These are phyloP conservation scores for Montipora efflorescens DNA, from an alignment of 64 coral and sea anemone species.

Conservation along the genomic window DNA sequence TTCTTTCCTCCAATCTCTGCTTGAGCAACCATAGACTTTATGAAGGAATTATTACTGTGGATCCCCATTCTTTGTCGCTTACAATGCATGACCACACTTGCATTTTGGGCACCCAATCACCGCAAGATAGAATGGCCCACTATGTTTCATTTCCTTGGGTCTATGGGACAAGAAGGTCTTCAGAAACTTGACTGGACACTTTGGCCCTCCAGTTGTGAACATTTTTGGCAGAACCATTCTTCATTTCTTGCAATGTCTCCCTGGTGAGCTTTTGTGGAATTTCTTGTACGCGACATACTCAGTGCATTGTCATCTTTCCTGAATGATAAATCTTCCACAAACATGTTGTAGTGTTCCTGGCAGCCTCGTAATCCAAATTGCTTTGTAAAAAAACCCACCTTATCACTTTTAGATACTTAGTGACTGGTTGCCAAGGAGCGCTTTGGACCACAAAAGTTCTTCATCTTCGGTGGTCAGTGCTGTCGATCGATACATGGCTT, in stretches of 20 bases:
- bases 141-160: constrained; percentile 8
- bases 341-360: no score
- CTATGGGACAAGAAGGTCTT: neutral
- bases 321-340: no score
- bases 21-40: neutral
- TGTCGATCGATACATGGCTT: no score
- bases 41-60: neutral
- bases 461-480: no score
- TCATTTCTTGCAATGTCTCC: neutral
- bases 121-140: neutral
- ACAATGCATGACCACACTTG: neutral
- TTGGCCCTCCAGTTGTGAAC: neutral
- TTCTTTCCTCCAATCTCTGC: neutral
- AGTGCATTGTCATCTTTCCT: no score
- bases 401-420: no score
- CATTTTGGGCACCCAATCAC: neutral
- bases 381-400: no score
- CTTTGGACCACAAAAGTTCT: no score
- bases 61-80: neutral
- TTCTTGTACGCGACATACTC: neutral
- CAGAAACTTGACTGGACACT: neutral
- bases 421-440: no score
- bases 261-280: neutral
- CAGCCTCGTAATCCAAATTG: no score
- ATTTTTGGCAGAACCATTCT: neutral